Base-by-base conservation (phyloP, 92 coral and sea anemone species). In the Desmophyllum pertusum region DNA sequence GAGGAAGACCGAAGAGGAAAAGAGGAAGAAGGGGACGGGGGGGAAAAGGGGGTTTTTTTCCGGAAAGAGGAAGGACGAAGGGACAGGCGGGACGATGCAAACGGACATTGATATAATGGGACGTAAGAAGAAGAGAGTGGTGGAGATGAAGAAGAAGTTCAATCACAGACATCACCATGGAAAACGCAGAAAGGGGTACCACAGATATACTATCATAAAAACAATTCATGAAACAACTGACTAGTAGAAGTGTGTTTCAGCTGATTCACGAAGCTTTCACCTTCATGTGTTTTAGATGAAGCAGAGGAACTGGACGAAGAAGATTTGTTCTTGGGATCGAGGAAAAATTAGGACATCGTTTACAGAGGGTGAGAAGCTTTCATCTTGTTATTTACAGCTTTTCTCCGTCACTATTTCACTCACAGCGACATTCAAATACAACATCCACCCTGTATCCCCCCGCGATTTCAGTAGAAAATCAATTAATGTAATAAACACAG, bases 271-370 rank as follows among this genome's bases (percentile, higher is more conserved):
- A 77, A 35, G 30, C 3, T 57, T 30, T 31, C n/a, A n/a, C 33
- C 33, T 42, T 71, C 77, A 51, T 66, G 79, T 73, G 43, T 62
- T 80, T 78, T 78, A 85, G 89, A 85, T 63, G 97, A 90, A 15
- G 90, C 78, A 53, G 88, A 77, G 59, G 95, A 95, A 36, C 90
- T 97, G 17, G 99, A 97, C 36, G 99, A 97, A 63, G 99, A 97
- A 41, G 99, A 97, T 78, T 90, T 92, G 81, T 98, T 92, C 57
- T 88, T 97, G 95, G n/a, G n/a, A 94, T 97, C 35, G 98, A 97
- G 73, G 99, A 97, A 72, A 97, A 97, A 80, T 87, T 97, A 27
- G 99, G 99, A 71, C 92, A 94, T 48, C 91, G 98, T 80, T 78
- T 97, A 41, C 95, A 94, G 52, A 90, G 94, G 95, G 98, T 94